Conservation (phyloP, 2,113 vertebrate species). For the Arvicanthis niloticus region DNA sequence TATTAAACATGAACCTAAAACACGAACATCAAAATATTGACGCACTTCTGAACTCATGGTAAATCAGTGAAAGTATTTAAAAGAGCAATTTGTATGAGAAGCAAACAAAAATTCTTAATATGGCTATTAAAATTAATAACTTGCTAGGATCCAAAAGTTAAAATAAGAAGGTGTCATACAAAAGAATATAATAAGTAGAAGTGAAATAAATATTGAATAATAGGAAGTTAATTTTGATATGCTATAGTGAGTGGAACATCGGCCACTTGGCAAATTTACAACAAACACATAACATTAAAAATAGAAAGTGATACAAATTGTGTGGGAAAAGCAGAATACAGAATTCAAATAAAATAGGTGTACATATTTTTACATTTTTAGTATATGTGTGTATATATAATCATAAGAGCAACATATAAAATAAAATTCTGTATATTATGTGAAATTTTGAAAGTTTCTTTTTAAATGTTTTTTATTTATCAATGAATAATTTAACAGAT, state of each 20-base stretch:
- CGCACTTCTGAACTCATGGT: neutral
- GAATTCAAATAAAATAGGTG: neutral
- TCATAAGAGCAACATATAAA: constrained; percentile 6
- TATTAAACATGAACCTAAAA: neutral
- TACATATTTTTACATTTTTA: neutral
- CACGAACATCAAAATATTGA: neutral
- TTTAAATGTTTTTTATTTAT: constrained; percentile 13
- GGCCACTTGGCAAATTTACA: neutral
- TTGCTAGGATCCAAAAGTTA: neutral
- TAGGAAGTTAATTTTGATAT: constrained; percentile 13
- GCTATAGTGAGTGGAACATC: neutral
- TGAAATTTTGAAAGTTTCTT: neutral
- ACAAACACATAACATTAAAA: neutral
- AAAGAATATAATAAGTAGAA: constrained; percentile 22
- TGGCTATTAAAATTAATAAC: neutral
- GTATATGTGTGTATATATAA: neutral
- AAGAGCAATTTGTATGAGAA: neutral
- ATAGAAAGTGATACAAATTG: neutral
- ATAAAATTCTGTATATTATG: neutral
- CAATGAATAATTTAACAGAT: neutral
- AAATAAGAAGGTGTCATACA: neutral
- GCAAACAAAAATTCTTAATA: constrained; percentile 7
- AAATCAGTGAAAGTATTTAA: neutral
- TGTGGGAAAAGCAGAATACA: neutral
- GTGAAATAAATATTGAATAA: constrained; percentile 19